Conservation (phyloP, 2,888 invertebrate species). For the Pandemis cinnamomeana region DNA sequence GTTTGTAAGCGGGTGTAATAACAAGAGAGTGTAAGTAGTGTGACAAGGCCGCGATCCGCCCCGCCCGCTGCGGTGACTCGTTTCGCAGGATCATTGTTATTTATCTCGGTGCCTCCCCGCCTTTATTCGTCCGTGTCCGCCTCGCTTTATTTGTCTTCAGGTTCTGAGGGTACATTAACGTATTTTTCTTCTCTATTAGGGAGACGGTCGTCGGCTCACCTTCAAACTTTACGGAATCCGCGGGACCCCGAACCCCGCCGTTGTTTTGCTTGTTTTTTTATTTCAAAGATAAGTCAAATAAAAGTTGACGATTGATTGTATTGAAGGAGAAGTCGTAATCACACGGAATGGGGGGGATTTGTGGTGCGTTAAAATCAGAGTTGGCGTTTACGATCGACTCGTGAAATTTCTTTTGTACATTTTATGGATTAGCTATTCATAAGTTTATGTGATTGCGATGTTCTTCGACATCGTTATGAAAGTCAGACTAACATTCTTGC, state of each 20-base stretch:
- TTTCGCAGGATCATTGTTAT: constrained; percentile 79
- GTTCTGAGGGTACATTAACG: constrained; percentile 83
- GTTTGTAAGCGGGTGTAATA: constrained; percentile 53
- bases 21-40: constrained; percentile 65
- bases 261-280: constrained; percentile 80
- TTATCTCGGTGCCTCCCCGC: constrained; percentile 76
- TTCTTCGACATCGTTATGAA: constrained; percentile 23
- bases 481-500: constrained; percentile 4
- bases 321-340: constrained; percentile 72
- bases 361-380: constrained; percentile 66
- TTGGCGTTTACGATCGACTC: constrained; percentile 58
- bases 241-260: constrained; percentile 67
- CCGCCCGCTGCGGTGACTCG: constrained; percentile 53
- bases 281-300: constrained; percentile 79
- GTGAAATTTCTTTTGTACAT: constrained; percentile 32
- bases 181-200: constrained; percentile 85
- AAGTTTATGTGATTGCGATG: constrained; percentile 35
- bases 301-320: constrained; percentile 83
- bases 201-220: constrained; percentile 78
- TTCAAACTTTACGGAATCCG: constrained; percentile 76
- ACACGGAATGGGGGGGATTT: constrained; percentile 59
- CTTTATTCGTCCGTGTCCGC: constrained; percentile 81
- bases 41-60: constrained; percentile 49
- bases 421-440: constrained; percentile 43
- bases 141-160: constrained; percentile 82